phyloP scores from a whole-genome alignment of 1,140 invertebrate species.

The Papilio machaon region DNA sequence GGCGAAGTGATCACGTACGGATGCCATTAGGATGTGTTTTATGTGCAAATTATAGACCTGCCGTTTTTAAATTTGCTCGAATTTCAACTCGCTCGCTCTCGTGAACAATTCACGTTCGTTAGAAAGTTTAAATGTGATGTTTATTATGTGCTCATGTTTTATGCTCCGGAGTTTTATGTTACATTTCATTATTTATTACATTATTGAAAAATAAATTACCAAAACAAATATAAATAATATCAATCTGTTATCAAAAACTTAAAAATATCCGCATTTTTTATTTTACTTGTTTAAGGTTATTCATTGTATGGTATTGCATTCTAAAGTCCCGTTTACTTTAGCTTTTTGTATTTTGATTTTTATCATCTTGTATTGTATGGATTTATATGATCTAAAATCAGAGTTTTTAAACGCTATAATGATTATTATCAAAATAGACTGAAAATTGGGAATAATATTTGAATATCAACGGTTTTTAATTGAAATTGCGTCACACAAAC shows the following conservation, averaged over 20 bases:
- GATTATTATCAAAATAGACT: slow-evolving; percentile 8
- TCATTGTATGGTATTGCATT: too few species aligned
- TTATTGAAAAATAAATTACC: not conserved
- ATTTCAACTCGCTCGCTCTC: slow-evolving; percentile 53
- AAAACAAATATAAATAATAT: not conserved
- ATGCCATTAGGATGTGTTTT: slow-evolving; percentile 80
- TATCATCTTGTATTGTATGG: too few species aligned
- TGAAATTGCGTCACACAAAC: slow-evolving; percentile 63
- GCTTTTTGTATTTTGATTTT: not conserved
- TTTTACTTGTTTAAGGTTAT: too few species aligned
- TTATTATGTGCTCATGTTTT: slow-evolving; percentile 49
- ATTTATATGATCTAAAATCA: not conserved
- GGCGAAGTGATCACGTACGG: slow-evolving; percentile 80
- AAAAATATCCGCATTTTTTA: too few species aligned
- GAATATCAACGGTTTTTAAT: slow-evolving; percentile 61
- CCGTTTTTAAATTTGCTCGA: slow-evolving; percentile 75
- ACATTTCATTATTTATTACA: slow-evolving; percentile 18
- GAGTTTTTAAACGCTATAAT: not conserved
- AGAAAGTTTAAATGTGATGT: slow-evolving; percentile 64
- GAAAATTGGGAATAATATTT: slow-evolving; percentile 19
- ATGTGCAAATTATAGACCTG: slow-evolving; percentile 81
- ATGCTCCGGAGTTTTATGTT: not conserved
- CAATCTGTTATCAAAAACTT: too few species aligned
- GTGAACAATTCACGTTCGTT: slow-evolving; percentile 74
- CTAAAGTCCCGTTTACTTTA: not conserved